Conservation (phyloP, 1,140 invertebrate species). For the Parasteatoda tepidariorum region DNA sequence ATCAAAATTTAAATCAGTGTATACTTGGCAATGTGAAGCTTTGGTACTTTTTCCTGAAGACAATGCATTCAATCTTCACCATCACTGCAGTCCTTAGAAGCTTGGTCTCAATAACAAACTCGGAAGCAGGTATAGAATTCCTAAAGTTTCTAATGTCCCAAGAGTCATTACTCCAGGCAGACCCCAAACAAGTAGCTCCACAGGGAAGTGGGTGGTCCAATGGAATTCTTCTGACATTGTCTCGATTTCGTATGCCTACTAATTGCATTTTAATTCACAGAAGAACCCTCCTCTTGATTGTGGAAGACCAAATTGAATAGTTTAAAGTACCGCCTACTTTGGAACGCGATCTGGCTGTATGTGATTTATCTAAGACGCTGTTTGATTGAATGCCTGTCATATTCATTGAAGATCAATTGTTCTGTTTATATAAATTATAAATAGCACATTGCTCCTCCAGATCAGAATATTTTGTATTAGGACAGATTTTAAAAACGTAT, state of each 20-base stretch:
- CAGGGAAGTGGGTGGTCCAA: neutral
- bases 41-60: too few species aligned
- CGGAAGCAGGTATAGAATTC: too few species aligned
- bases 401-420: too few species aligned
- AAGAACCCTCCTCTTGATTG: neutral
- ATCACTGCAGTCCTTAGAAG: too few species aligned
- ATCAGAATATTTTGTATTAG: too few species aligned
- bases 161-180: neutral
- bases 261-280: neutral
- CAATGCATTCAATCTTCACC: too few species aligned
- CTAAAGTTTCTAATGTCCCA: neutral
- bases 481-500: too few species aligned
- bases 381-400: neutral
- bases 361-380: neutral
- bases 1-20: too few species aligned
- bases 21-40: too few species aligned
- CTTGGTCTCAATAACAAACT: too few species aligned
- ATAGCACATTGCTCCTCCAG: too few species aligned
- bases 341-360: neutral
- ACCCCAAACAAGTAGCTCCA: neutral
- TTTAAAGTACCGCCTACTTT: neutral
- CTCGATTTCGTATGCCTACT: neutral
- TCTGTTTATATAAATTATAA: too few species aligned
- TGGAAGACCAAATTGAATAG: neutral
- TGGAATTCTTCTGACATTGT: neutral